Base-by-base conservation (phyloP, 2,797 vertebrate genomes). In the Urosaurus nigricauda region DNA sequence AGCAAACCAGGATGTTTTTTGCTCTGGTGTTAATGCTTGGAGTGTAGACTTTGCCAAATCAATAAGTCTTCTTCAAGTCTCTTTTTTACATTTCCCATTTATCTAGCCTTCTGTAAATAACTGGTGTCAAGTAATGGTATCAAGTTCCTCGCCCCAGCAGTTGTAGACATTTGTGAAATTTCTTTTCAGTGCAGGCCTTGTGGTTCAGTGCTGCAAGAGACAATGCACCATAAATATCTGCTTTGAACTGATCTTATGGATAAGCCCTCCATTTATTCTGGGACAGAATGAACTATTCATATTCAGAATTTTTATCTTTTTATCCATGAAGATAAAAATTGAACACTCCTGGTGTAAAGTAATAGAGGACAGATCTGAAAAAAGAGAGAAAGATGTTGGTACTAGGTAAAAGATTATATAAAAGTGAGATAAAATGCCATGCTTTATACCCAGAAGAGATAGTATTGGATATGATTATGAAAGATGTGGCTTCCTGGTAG, bases 401-500 rank as follows among this genome's bases (percentile, higher is more conserved):
- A 94, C 85, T 89, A 84, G 51, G 63, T 91, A 91, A 92, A 92
- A 81, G 60, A 56, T 80, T 94, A 43, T 91, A 91, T 92, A 81
- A 90, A 95, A 95, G 37, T 88, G 63, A 79, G 79, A 79, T 79
- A 82, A 68, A 91, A 80, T 86, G 88, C 92, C 92, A 60, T 35
- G 78, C 43, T 82, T 73, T 60, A 16, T 89, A 43, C 94, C 93
- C 90, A 60, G 94, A 94, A 96, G 77, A 81, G 85, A 32, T 91
- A 83, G 89, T 92, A 92, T 94, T 75, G 5, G 84, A 93, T 94
- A 94, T 86, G 90, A 92, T 95, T 91, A 88, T 77, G 80, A 92
- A 91, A 93, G 95, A 95, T 93, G 84, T 90, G 93, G 93, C 95
- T 95, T 96, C 92, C 93, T 93, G 35, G 89, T 96, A 91, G 94